These are phyloP conservation scores for Saturnia japonica DNA, from an alignment of 2,888 invertebrate genomes.

Conservation along the genomic window DNA sequence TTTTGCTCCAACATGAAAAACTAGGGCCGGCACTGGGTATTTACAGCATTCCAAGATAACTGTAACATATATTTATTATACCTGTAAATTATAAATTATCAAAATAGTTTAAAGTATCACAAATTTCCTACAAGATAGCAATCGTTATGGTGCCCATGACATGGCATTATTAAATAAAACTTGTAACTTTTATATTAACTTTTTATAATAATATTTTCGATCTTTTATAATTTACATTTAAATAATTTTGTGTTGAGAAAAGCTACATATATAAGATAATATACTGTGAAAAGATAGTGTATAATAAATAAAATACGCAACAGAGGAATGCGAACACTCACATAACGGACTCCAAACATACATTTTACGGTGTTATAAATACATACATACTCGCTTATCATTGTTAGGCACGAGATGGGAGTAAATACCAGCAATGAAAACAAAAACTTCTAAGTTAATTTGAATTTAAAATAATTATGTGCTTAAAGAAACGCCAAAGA, in stretches of 20 bases:
- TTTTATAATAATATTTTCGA: no score
- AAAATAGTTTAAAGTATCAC: no score
- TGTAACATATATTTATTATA: no score
- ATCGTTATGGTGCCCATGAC: no score
- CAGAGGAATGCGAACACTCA: slow-evolving; percentile 11
- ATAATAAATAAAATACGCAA: slow-evolving; percentile 7
- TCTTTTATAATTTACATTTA: not conserved
- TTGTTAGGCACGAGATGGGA: not conserved
- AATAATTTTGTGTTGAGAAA: not conserved
- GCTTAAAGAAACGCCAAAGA: no score
- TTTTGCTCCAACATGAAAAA: no score
- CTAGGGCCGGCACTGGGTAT: no score
- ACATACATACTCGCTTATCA: not conserved
- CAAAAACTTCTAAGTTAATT: not conserved
- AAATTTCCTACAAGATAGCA: no score
- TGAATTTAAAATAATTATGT: not conserved
- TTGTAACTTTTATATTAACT: no score
- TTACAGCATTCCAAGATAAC: no score
- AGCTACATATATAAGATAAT: not conserved
- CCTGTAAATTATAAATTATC: no score
- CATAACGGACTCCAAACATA: slow-evolving; percentile 14
- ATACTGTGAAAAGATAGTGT: not conserved
- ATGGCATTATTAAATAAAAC: no score
- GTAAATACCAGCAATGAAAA: not conserved
- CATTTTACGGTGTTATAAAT: slow-evolving; percentile 3